Conservation (phyloP, 2,888 invertebrate genomes). For the Brachycybe producta region DNA sequence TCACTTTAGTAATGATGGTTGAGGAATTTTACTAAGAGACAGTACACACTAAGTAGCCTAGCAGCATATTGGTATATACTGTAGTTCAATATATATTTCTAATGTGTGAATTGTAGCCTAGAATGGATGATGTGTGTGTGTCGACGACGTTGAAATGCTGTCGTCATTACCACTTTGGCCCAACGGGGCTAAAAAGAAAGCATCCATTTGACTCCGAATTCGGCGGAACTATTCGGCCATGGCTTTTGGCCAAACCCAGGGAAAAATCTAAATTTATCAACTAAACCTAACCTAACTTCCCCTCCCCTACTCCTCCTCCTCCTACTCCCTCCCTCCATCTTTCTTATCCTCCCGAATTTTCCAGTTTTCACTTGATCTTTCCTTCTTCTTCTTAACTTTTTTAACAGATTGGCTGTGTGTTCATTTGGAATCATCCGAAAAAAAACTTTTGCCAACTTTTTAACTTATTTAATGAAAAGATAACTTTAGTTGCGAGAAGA, state of each 20-base stretch:
- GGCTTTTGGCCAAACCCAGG: conserved; percentile 6
- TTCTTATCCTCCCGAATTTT: background rate
- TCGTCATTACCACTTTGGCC: conserved; percentile 1
- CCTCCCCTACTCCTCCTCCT: background rate
- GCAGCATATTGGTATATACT: too few relatives aligned
- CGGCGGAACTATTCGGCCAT: background rate
- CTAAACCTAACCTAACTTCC: background rate
- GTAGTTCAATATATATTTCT: too few relatives aligned
- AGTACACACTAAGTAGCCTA: too few relatives aligned
- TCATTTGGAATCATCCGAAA: too few relatives aligned
- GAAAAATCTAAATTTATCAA: background rate
- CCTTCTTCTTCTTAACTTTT: too few relatives aligned
- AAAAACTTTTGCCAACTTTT: too few relatives aligned
- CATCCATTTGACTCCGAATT: background rate
- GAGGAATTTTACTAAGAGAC: too few relatives aligned
- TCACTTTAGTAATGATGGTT: too few relatives aligned
- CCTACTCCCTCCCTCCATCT: background rate
- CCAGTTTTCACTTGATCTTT: background rate
- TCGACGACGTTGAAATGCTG: background rate
- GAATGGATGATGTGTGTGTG: background rate
- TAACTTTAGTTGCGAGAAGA: too few relatives aligned
- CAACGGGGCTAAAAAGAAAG: background rate
- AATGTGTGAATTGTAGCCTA: background rate
- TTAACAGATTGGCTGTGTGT: too few relatives aligned
- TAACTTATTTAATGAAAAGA: too few relatives aligned